phyloP scores from a whole-genome alignment of 37 sponge, comb jelly and placozoan genomes.

The Chondrosia reniformis region DNA sequence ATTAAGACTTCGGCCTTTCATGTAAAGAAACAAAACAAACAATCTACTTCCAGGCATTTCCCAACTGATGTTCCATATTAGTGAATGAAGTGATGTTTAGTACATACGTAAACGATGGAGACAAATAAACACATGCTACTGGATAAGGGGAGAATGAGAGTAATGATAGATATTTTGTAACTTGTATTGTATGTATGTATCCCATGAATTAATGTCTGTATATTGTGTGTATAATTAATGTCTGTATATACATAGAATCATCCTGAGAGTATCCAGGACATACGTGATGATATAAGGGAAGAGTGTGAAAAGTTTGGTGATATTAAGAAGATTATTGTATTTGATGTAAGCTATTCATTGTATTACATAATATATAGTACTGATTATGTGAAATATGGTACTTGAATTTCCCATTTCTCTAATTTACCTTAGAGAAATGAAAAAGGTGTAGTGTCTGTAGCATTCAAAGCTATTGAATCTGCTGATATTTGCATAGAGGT shows the following conservation, averaged over 20 bases:
- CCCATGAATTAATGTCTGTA: too few relatives aligned
- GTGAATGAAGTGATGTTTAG: too few relatives aligned
- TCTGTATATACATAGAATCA: not conserved
- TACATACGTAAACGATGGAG: too few relatives aligned
- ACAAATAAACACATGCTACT: too few relatives aligned
- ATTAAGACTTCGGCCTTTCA: too few relatives aligned
- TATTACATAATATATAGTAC: not conserved
- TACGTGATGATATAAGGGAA: constrained; percentile 69
- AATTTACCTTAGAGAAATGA: constrained; percentile 67
- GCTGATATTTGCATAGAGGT: constrained; percentile 70
- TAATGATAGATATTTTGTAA: too few relatives aligned
- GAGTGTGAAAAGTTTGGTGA: constrained; percentile 94
- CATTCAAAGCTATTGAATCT: constrained; percentile 77
- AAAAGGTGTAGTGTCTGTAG: constrained; percentile 90
- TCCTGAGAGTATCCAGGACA: constrained; percentile 80
- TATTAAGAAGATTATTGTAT: constrained; percentile 87
- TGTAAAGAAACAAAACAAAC: too few relatives aligned
- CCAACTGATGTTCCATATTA: too few relatives aligned
- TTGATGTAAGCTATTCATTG: constrained; percentile 72
- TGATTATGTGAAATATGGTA: not conserved
- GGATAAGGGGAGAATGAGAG: too few relatives aligned
- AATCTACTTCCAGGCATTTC: too few relatives aligned
- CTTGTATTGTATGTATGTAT: too few relatives aligned
- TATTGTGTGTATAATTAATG: too few relatives aligned
- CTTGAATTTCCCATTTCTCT: not conserved